These are phyloP conservation scores for Caenorhabditis japonica DNA, from an alignment of 2,888 invertebrate genomes.

Conservation along the genomic window DNA sequence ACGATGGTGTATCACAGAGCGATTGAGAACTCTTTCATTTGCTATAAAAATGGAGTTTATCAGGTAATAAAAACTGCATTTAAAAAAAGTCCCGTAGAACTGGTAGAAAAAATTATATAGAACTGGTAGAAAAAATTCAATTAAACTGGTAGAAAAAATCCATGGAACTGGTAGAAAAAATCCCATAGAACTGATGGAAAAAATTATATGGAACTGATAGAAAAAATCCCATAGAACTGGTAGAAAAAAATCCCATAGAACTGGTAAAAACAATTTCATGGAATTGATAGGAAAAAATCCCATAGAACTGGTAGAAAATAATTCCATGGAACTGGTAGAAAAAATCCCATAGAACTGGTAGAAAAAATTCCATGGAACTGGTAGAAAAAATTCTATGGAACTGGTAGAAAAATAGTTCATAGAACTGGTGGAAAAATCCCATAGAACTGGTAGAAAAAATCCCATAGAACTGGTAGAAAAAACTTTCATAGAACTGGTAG, in stretches of 20 bases:
- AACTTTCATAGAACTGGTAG: background rate
- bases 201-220: background rate
- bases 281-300: no score
- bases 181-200: no score
- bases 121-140: no score
- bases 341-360: no score
- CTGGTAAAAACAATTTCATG: background rate
- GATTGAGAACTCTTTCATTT: slow-evolving; percentile 49
- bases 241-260: background rate
- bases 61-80: no score
- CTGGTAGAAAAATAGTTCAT: no score
- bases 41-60: slow-evolving; percentile 58
- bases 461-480: no score
- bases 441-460: background rate
- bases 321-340: background rate
- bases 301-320: no score
- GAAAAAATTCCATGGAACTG: background rate
- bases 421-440: no score
- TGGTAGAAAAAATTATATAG: background rate
- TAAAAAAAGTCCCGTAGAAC: background rate
- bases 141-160: no score
- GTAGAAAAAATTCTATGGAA: background rate
- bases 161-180: background rate
- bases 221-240: no score
- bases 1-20: slow-evolving; percentile 39